A percentile compares a stretch with the other conserved stretches of the same genome.
These are phyloP conservation scores for Rhynchomys soricoides DNA, from an alignment of 2,113 vertebrate species.

Conservation along the genomic window DNA sequence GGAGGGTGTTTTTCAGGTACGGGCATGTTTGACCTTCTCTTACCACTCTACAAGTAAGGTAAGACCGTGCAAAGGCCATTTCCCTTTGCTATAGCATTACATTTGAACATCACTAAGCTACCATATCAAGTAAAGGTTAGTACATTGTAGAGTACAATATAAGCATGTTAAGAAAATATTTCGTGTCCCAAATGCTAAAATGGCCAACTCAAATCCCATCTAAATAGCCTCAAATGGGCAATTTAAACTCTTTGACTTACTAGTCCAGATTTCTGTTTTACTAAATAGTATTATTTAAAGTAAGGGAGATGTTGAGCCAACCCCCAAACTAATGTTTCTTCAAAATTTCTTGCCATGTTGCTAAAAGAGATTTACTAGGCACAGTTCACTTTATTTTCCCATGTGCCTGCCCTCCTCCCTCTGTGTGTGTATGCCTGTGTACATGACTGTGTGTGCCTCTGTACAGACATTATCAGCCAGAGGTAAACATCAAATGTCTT, in stretches of 20 bases:
- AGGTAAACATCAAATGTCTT: no score
- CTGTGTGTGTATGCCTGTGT: not conserved
- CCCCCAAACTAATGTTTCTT: constrained; percentile 30
- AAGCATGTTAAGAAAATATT: not conserved
- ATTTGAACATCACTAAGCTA: not conserved
- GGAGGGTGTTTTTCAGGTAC: not conserved
- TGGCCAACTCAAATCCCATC: not conserved
- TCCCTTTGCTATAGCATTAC: not conserved
- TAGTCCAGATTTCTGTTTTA: constrained; percentile 2
- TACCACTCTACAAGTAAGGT: not conserved
- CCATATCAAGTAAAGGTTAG: constrained; percentile 1
- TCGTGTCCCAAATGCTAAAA: not conserved
- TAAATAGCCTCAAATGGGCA: not conserved
- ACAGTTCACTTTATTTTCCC: not conserved
- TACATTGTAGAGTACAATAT: not conserved
- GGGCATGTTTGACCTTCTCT: not conserved
- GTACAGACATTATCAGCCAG: not conserved
- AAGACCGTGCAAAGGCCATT: not conserved
- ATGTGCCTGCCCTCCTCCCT: no score
- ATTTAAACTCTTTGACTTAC: not conserved
- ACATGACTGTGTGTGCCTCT: not conserved
- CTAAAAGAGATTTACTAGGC: constrained; percentile 9
- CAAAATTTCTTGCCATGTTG: constrained; percentile 26
- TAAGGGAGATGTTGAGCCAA: not conserved
- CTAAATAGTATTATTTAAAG: constrained; percentile 31